Evolutionary conservation across 2,888 invertebrate genomes (phyloP), one percentile per base, ranked within the genome.

Genomic region (Protodeltote pygarga): DNA sequence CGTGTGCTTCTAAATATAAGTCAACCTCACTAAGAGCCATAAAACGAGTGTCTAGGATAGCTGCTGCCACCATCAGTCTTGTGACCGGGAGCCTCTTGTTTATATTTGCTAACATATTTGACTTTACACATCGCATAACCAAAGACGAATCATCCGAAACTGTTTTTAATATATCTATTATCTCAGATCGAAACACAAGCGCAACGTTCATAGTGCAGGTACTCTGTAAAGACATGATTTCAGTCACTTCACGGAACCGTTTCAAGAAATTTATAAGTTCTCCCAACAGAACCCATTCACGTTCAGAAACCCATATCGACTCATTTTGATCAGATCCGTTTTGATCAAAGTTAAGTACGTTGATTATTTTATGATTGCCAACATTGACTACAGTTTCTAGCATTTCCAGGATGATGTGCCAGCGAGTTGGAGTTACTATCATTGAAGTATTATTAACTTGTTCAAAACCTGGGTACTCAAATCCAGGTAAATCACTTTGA

Each of bases 61-160:
- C 28, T 44, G 44, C 44, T 35, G 44, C 44, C 8, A 44, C 37
- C 6, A 37, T 35, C 5, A 15, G 11, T 23, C 24, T 44, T 6
- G 34, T 37, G 8, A 44, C 35, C 17, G 33, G 44, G 4, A 44
- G 31, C 37, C 35, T 29, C 10, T 29, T 29, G 14, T 29, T 29
- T 9, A 39, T 16, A 5, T 39, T 39, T 8, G 1, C n/a, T 10
- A 34, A 9, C 27, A 42, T 34, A 9, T 34, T 34, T 15, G 16
- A 5, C 16, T 34, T 34, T 9, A 34, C 5, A n/a, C 6, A 16
- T 3, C 23, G 8, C 34, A 34, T 34, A 10, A 34, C 16, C 5
- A 34, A 6, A 3, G 34, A 2, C 8, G 23, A 23, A 2, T 34
- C 34, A 24, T 34, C 34, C 16, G 2, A 8, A 11, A 13, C 3